A percentile compares a stretch with the other conserved stretches of the same genome.
Conservation (phyloP, 2,797 vertebrate species). For the Erithacus rubecula region DNA sequence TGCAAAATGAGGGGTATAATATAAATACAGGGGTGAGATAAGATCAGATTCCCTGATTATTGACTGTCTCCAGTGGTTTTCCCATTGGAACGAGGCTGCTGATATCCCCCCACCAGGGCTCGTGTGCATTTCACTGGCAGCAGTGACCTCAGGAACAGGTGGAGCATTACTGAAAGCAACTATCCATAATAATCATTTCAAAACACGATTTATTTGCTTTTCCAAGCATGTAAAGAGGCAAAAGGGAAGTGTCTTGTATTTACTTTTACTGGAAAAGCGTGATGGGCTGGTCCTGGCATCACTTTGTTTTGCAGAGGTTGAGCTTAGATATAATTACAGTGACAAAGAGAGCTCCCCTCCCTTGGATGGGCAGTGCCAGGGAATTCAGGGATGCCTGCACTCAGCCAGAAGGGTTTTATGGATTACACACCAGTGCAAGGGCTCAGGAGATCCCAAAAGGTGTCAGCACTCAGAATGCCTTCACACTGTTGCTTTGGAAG, state of each 20-base stretch:
- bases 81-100: not conserved
- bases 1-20: not conserved
- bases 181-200: not conserved
- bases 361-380: slow-evolving; percentile 26
- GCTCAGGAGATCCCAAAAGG: not conserved
- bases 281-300: slow-evolving; percentile 40
- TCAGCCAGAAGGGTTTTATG: slow-evolving; percentile 21
- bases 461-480: not conserved
- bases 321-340: slow-evolving; percentile 43
- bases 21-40: not conserved
- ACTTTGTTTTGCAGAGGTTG: slow-evolving; percentile 43
- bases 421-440: not conserved
- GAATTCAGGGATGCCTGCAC: slow-evolving; percentile 24
- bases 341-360: slow-evolving; percentile 39
- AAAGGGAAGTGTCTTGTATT: not conserved
- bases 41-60: not conserved
- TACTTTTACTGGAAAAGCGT: slow-evolving; percentile 25
- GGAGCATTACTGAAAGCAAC: not conserved
- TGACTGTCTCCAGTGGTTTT: not conserved
- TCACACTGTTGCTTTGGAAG: not conserved
- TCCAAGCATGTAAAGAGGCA: not conserved
- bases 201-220: not conserved
- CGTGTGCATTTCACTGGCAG: not conserved
- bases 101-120: not conserved
- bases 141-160: not conserved